These are phyloP conservation scores for Brachionus angularis DNA, from an alignment of 1,140 invertebrate genomes.

Conservation along the genomic window DNA sequence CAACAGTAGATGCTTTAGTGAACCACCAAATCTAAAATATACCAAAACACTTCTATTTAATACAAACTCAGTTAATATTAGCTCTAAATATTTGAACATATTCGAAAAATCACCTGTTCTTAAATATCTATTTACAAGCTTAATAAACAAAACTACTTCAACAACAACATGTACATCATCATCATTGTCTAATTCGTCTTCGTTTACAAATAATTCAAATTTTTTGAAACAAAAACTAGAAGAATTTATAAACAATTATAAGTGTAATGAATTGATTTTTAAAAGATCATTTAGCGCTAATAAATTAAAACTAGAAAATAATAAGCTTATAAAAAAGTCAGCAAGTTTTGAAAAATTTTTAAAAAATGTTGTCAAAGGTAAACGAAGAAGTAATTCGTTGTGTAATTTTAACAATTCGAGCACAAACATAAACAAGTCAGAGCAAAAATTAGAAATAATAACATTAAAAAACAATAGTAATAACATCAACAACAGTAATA, in stretches of 20 bases:
- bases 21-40: slow-evolving; percentile 9
- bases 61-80: too few relatives aligned
- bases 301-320: slow-evolving; percentile 21
- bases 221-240: not conserved
- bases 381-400: slow-evolving; percentile 26
- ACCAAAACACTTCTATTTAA: not conserved
- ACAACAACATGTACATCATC: too few relatives aligned
- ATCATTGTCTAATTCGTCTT: too few relatives aligned
- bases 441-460: slow-evolving; percentile 6
- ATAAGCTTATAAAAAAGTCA: slow-evolving; percentile 13
- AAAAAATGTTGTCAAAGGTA: slow-evolving; percentile 30
- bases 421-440: too few relatives aligned
- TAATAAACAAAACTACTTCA: slow-evolving; percentile 6
- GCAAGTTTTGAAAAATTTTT: slow-evolving; percentile 37
- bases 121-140: slow-evolving; percentile 18
- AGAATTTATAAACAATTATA: slow-evolving; percentile 17
- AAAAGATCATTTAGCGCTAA: slow-evolving; percentile 22
- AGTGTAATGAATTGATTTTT: slow-evolving; percentile 4
- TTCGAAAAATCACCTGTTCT: slow-evolving; percentile 3
- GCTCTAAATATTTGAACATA: not conserved
- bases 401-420: slow-evolving; percentile 26
- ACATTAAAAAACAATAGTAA: not conserved
- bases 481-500: too few relatives aligned
- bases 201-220: slow-evolving; percentile 2
- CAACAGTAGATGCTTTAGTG: slow-evolving; percentile 13